Evolutionary conservation across 2,888 invertebrate species (phyloP), one percentile per base, ranked within the genome.

Genomic region (Metacarcinus magister): DNA sequence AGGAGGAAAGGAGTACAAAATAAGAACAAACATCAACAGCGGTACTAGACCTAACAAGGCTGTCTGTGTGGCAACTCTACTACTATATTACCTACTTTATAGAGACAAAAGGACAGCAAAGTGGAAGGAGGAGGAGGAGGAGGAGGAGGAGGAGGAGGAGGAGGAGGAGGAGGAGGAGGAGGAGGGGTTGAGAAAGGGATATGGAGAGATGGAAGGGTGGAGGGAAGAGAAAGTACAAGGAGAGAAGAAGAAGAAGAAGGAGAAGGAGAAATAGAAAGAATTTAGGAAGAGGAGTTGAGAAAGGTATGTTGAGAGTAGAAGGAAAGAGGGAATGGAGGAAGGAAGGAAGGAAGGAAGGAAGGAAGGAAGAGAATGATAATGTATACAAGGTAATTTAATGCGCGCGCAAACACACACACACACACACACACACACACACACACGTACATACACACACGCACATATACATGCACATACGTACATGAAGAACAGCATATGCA

Each of bases 351-450:
- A 54, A 28, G 60, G 43, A 28, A 93, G 32, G 43, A 39, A 1
- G 54, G 28, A 13, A 43, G 2, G 43, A 28, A 28, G 44, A 43
- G 44, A 46, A 67, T 54, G 43, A 28, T 28, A 32, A 93, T 54
- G 48, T 46, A n/a, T n/a, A n/a, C n/a, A n/a, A 28, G 28, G n/a
- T 43, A 39, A 44, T 44, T 4, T 43, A n/a, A 43, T 44, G 43
- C 54, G 10, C 48, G 10, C 48, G 10, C 48, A 48, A 4, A 48
- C 48, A 7, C 54, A 54, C 54, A 54, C 54, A 54, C 54, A 54
- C 54, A 54, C 54, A 54, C 54, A 54, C 54, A 54, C 54, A 54
- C 54, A 54, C 54, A 91, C 43, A 91, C 39, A 91, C 43, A 91
- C 43, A 39, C 91, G 44, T 44, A 91, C 43, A 91, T 44, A 91